phyloP scores from a whole-genome alignment of 2,113 vertebrate genomes.

The Halichoerus grypus region DNA sequence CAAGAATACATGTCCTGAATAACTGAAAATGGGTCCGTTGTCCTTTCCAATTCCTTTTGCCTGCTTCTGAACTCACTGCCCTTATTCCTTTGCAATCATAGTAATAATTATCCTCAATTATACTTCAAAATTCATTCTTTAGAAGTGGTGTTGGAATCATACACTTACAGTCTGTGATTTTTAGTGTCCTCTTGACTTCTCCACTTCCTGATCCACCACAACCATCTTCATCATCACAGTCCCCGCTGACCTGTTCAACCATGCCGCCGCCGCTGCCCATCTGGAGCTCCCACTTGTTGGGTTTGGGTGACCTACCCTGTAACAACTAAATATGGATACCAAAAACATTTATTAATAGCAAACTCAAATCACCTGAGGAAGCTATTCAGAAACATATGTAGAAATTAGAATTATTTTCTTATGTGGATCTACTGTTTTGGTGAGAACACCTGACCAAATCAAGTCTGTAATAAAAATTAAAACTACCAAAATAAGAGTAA shows the following conservation, averaged over 20 bases:
- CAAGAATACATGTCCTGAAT: not conserved
- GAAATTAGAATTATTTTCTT: not conserved
- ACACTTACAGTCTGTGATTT: constrained; percentile 91
- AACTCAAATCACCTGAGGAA: not conserved
- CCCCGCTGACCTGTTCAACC: constrained; percentile 89
- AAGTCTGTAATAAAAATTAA: not conserved
- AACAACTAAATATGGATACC: constrained; percentile 85
- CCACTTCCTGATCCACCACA: constrained; percentile 91
- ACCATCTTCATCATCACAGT: constrained; percentile 94
- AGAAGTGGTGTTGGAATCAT: not conserved
- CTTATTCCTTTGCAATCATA: not conserved
- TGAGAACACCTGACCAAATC: not conserved
- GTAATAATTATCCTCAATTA: not conserved
- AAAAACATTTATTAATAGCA: not conserved
- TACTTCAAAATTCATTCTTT: not conserved
- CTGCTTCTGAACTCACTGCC: not conserved
- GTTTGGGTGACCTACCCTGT: constrained; percentile 90
- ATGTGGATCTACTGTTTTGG: not conserved
- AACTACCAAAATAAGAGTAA: not conserved
- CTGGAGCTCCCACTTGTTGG: constrained; percentile 89
- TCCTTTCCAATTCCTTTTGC: not conserved
- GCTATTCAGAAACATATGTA: not conserved
- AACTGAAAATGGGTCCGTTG: not conserved
- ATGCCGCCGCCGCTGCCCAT: constrained; percentile 89
- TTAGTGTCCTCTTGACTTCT: constrained; percentile 85